Conservation (phyloP, 1,140 invertebrate genomes). For the Ceratosolen solmsi region DNA sequence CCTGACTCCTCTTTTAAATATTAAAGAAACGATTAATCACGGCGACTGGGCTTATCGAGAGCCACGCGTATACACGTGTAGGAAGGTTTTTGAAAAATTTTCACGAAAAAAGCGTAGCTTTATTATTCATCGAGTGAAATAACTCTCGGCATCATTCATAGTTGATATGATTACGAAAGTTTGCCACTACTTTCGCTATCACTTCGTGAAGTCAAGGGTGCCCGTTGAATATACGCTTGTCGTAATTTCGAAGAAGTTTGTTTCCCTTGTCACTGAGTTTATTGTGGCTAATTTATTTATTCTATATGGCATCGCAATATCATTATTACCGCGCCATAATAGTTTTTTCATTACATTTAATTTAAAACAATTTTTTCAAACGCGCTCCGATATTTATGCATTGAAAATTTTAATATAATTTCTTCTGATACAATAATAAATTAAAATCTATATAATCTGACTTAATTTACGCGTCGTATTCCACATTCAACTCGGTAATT, state of each 20-base stretch:
- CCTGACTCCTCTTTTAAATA: slow-evolving; percentile 25
- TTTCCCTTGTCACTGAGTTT: neutral
- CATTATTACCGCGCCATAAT: too few species aligned
- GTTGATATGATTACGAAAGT: slow-evolving; percentile 26
- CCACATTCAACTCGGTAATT: neutral
- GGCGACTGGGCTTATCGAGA: neutral
- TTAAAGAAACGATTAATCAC: slow-evolving; percentile 7
- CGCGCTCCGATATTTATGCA: neutral
- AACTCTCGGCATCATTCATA: slow-evolving; percentile 36
- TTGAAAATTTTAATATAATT: neutral
- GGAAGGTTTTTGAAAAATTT: slow-evolving; percentile 14
- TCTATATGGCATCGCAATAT: too few species aligned
- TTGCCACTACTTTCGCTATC: slow-evolving; percentile 24
- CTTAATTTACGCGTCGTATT: too few species aligned
- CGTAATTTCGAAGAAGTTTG: neutral
- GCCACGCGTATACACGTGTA: neutral
- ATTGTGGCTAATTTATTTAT: neutral
- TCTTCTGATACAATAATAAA: neutral
- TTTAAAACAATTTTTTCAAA: neutral
- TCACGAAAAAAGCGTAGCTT: neutral
- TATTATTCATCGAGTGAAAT: slow-evolving; percentile 38
- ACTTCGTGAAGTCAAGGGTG: slow-evolving; percentile 1
- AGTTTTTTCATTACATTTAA: neutral
- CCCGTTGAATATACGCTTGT: slow-evolving; percentile 5
- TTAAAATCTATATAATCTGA: too few species aligned